Evolutionary conservation across 2,888 invertebrate genomes (phyloP).

Genomic region (Yponomeuta malinellus): DNA sequence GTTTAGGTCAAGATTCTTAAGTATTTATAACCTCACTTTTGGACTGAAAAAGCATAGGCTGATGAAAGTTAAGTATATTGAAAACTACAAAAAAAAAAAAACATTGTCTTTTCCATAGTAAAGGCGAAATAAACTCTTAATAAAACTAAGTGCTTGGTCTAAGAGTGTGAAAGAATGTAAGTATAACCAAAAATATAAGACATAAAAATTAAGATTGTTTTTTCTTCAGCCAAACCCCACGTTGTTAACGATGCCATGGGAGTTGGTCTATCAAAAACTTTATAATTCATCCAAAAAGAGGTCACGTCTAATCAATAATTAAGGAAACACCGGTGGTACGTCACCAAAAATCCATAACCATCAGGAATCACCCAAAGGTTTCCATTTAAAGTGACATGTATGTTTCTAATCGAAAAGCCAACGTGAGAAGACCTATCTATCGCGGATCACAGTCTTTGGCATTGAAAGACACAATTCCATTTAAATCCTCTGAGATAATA

Average conservation of each 20-base stretch:
- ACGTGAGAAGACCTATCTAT: neutral
- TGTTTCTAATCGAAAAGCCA: neutral
- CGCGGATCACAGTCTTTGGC: neutral
- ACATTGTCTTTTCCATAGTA: no score
- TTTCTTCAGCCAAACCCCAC: no score
- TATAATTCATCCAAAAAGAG: neutral
- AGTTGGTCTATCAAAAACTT: neutral
- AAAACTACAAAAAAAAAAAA: no score
- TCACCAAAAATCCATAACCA: neutral
- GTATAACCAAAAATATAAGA: no score
- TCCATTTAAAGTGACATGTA: neutral
- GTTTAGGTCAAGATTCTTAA: no score
- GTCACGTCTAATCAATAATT: neutral
- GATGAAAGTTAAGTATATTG: no score
- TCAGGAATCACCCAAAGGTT: neutral
- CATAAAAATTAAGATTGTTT: no score
- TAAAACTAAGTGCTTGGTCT: no score
- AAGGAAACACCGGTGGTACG: neutral
- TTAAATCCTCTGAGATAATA: conserved; percentile 27
- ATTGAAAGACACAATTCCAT: neutral
- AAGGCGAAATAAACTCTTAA: no score
- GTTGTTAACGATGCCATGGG: neutral
- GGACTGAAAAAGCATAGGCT: no score
- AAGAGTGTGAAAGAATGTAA: no score
- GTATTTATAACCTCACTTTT: no score